phyloP scores from a whole-genome alignment of 2,888 invertebrate genomes.

The Ormia ochracea region DNA sequence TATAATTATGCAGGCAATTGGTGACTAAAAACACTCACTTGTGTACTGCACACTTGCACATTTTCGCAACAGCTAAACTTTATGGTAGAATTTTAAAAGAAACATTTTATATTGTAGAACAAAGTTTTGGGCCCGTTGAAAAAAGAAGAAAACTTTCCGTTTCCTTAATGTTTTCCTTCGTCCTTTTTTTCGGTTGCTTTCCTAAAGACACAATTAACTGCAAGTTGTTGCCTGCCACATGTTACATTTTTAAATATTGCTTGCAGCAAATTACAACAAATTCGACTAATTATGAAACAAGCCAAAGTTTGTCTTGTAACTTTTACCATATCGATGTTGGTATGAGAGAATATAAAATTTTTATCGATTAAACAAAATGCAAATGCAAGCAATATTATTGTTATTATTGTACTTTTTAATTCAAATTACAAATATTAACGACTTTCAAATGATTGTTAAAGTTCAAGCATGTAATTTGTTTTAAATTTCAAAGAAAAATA shows the following conservation, averaged over 20 bases:
- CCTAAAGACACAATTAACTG: background rate
- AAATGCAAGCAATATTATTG: no score
- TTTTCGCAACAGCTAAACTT: background rate
- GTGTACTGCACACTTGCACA: background rate
- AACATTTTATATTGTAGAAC: background rate
- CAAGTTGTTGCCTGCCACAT: background rate
- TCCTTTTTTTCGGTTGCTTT: background rate
- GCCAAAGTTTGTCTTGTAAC: constrained; percentile 12
- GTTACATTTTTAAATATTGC: background rate
- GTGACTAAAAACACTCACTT: background rate
- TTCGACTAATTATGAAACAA: constrained; percentile 18
- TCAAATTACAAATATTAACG: no score
- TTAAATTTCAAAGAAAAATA: no score
- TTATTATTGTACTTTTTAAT: no score
- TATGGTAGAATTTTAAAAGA: background rate
- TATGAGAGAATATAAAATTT: background rate
- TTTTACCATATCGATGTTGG: background rate
- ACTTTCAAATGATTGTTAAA: no score
- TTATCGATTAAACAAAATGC: constrained; percentile 42
- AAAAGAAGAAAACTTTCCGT: background rate
- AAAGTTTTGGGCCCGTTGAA: background rate
- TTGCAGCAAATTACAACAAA: constrained; percentile 16
- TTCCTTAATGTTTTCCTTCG: background rate
- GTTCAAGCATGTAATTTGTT: no score
- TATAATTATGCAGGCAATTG: constrained; percentile 18